phyloP scores from a whole-genome alignment of 2,113 vertebrate species.

The Channa argus region DNA sequence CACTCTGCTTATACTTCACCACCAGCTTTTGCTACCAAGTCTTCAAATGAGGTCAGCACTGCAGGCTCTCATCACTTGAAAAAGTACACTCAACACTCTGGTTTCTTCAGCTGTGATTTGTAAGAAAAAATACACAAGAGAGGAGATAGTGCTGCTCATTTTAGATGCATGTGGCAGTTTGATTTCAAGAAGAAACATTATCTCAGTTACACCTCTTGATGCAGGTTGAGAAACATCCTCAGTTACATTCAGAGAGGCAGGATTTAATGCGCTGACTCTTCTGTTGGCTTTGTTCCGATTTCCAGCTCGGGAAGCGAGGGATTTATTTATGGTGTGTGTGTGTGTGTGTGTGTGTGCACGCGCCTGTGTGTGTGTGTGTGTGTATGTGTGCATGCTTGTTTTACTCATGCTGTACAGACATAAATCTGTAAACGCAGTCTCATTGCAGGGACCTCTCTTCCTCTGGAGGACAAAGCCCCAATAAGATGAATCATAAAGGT shows the following conservation, averaged over 20 bases:
- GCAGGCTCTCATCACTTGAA: slow-evolving; percentile 20
- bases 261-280: slow-evolving; percentile 18
- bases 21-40: background rate
- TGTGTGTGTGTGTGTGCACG: background rate
- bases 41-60: slow-evolving; percentile 5
- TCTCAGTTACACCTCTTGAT: slow-evolving; percentile 11
- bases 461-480: too few species aligned
- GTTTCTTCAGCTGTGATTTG: slow-evolving; percentile 38
- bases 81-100: background rate
- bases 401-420: too few species aligned
- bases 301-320: background rate
- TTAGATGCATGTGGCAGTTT: slow-evolving; percentile 30
- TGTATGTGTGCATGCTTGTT: too few species aligned
- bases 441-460: too few species aligned
- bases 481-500: too few species aligned
- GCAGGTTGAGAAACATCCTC: slow-evolving; percentile 47
- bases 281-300: slow-evolving; percentile 21
- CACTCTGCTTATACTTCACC: slow-evolving; percentile 12
- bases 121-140: background rate
- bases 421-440: too few species aligned
- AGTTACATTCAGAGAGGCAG: slow-evolving; percentile 22
- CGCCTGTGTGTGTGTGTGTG: too few species aligned
- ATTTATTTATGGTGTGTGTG: background rate
- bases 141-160: background rate
- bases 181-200: slow-evolving; percentile 42